These are phyloP conservation scores for Paracanthobrama guichenoti DNA, from an alignment of 2,113 vertebrate species.

Conservation along the genomic window DNA sequence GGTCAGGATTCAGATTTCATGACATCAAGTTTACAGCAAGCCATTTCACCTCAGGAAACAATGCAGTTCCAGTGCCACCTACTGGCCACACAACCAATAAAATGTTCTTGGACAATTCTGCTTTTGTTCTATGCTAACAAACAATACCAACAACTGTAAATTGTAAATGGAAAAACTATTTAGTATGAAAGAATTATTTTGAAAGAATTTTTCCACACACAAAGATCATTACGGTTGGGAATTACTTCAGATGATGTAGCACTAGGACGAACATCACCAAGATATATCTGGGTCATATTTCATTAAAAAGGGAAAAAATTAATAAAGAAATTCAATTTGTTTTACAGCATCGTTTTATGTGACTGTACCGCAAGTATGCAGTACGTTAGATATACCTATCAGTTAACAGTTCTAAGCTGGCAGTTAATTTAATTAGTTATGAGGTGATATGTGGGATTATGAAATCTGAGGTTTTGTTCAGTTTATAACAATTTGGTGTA, in stretches of 20 bases:
- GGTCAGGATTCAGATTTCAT: conserved; percentile 28
- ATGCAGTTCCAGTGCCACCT: conserved; percentile 49
- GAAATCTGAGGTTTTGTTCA: not conserved
- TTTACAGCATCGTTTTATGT: not conserved
- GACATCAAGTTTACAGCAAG: not conserved
- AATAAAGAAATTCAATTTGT: not conserved
- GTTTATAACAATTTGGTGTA: not conserved
- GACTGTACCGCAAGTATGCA: not conserved
- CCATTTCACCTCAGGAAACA: not conserved
- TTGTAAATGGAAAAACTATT: not conserved
- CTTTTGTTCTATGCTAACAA: not conserved
- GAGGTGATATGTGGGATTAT: not conserved
- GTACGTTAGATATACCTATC: not conserved
- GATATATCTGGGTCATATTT: too few relatives aligned
- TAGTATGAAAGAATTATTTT: too few relatives aligned
- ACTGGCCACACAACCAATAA: conserved; percentile 31
- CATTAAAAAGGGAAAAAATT: too few relatives aligned
- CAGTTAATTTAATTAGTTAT: too few relatives aligned
- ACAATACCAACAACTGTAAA: not conserved
- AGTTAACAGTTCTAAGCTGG: too few relatives aligned
- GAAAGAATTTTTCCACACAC: not conserved
- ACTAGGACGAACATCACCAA: not conserved
- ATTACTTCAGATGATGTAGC: not conserved
- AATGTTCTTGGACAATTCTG: not conserved
- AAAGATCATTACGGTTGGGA: not conserved